Base-by-base conservation (phyloP, 2,113 vertebrate species). In the Leucosticte australis region DNA sequence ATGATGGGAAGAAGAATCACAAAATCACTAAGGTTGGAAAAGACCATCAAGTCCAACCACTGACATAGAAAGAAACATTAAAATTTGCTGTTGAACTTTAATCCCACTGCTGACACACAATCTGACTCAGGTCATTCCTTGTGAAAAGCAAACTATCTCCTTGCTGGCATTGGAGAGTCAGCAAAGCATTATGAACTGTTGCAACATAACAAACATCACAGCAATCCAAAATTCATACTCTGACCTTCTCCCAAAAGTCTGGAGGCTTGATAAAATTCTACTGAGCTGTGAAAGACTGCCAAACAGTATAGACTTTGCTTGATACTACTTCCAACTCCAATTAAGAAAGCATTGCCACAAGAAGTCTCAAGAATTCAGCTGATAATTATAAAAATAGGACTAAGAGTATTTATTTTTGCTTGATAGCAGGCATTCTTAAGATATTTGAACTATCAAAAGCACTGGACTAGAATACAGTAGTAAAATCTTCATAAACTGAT, bases 261-360 rank as follows among this genome's bases (percentile, higher is more conserved):
- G 15, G 97, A 97, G 90, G 98, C 97, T 92, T 98, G 98, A 97
- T 98, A 98, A 94, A 98, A 97, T 79, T 98, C 98, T 69, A 98
- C 92, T 26, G 94, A 89, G 87, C 97, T 98, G 68, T 98, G 97
- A 89, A 98, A 98, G 49, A 98, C 97, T 60, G 97, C 96, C 89
- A 98, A 97, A 27, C 96, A 97, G 65, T 97, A 98, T 15, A 98
- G 86, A 92, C 98, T 98, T 92, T 98, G 97, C 92, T 98, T 98
- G 76, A 98, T 98, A 18, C 97, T 98, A 47, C 98, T 98, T 39
- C 97, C 97, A 41, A 98, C 97, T 11, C 98, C 98, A 81, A 97
- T 97, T 86, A 98, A 96, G 79, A 98, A 89, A 13, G 96, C 97
- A 79, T 98, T 98, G 47, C 97, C 98, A 79, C 98, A 97, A 35